Evolutionary conservation across 2,113 vertebrate genomes (phyloP).

Genomic region (Rhinopithecus roxellana): DNA sequence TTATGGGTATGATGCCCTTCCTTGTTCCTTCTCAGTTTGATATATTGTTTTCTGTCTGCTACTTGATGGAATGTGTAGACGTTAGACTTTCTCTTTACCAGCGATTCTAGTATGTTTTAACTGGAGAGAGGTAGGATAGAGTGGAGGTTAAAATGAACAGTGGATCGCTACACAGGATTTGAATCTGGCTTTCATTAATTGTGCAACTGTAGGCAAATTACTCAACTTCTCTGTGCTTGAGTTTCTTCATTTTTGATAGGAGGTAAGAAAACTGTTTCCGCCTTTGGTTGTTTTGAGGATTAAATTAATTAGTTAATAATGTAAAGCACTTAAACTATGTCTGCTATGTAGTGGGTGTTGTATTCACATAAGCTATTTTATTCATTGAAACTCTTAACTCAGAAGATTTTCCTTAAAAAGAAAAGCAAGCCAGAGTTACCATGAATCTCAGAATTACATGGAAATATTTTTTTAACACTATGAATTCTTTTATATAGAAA

Average conservation of each 20-base stretch:
- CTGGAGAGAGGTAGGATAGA: background rate
- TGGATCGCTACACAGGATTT: background rate
- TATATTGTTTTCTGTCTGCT: slow-evolving; percentile 36
- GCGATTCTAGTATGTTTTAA: background rate
- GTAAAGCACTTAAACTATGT: slow-evolving; percentile 33
- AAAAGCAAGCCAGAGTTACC: slow-evolving; percentile 13
- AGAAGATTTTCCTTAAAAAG: background rate
- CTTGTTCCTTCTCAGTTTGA: slow-evolving; percentile 39
- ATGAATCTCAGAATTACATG: slow-evolving; percentile 1
- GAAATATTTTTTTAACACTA: background rate
- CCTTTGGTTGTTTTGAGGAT: background rate
- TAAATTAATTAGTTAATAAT: slow-evolving; percentile 38
- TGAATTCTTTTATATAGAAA: slow-evolving; percentile 5
- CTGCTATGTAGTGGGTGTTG: background rate
- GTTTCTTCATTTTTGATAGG: slow-evolving; percentile 20
- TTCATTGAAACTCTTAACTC: background rate
- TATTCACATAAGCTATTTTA: slow-evolving; percentile 5
- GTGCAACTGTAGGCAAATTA: background rate
- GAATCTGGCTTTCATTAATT: slow-evolving; percentile 36
- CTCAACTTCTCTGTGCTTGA: background rate
- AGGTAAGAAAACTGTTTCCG: slow-evolving; percentile 28
- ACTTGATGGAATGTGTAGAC: background rate
- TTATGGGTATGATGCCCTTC: slow-evolving; percentile 89
- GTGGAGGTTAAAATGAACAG: slow-evolving; percentile 29
- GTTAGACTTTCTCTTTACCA: background rate